These are phyloP conservation scores for Seriola quinqueradiata DNA, from an alignment of 2,113 vertebrate species.

Conservation along the genomic window DNA sequence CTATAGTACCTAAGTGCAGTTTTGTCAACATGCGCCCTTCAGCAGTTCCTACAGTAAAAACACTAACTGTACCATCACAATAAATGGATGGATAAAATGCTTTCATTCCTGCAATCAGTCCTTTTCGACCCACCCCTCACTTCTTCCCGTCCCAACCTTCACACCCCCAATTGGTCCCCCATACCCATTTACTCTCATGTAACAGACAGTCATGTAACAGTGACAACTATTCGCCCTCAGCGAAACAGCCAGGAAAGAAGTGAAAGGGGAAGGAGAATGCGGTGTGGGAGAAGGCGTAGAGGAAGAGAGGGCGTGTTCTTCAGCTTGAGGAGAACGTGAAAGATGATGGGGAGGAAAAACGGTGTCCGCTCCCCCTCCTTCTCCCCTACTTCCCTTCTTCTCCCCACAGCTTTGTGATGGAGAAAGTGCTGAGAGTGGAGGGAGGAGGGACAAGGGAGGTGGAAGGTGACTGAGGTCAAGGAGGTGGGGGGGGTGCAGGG, in stretches of 20 bases:
- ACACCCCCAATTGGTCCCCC: slow-evolving; percentile 25
- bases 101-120: slow-evolving; percentile 45
- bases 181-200: slow-evolving; percentile 44
- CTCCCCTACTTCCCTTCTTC: slow-evolving; percentile 27
- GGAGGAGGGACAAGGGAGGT: slow-evolving; percentile 83
- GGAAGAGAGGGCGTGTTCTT: slow-evolving; percentile 41
- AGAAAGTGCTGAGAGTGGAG: slow-evolving; percentile 62
- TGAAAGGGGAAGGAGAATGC: slow-evolving; percentile 14
- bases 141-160: slow-evolving; percentile 28
- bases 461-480: slow-evolving; percentile 79
- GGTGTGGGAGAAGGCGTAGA: slow-evolving; percentile 34
- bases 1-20: slow-evolving; percentile 67
- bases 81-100: slow-evolving; percentile 69
- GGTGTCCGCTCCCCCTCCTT: slow-evolving; percentile 25
- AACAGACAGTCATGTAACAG: slow-evolving; percentile 71
- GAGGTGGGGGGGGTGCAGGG: slow-evolving; percentile 75
- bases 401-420: slow-evolving; percentile 51
- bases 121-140: slow-evolving; percentile 27
- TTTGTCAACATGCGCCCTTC: slow-evolving; percentile 65
- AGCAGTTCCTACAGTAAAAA: slow-evolving; percentile 74
- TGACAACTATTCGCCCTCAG: slow-evolving; percentile 65
- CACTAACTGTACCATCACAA: slow-evolving; percentile 70
- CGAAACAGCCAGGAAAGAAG: slow-evolving; percentile 59
- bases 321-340: slow-evolving; percentile 50
- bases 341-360: slow-evolving; percentile 12